These are phyloP conservation scores for Melieria omissa DNA, from an alignment of 2,888 invertebrate genomes.

Conservation along the genomic window DNA sequence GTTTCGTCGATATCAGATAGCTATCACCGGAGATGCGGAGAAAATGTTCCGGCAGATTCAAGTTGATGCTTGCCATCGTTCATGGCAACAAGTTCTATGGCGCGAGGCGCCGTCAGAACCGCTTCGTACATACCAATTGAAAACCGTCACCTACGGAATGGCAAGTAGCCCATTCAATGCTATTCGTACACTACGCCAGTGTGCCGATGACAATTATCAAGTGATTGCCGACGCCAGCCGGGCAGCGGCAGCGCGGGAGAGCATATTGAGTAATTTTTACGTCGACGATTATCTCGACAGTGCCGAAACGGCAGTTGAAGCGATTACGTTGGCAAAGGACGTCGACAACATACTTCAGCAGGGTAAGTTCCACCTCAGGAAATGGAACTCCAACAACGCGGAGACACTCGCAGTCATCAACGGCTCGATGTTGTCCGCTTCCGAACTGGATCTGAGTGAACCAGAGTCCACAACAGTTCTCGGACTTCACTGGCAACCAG, in stretches of 20 bases:
- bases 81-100: conserved; percentile 24
- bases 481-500: too few relatives aligned
- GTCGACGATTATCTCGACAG: conserved; percentile 21
- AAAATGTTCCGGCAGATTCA: conserved; percentile 18
- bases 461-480: too few relatives aligned
- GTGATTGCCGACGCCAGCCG: conserved; percentile 3
- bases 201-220: conserved; percentile 20
- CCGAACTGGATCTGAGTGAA: too few relatives aligned
- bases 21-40: conserved; percentile 30
- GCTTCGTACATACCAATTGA: conserved; percentile 13
- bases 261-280: conserved; percentile 17
- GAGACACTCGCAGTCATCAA: too few relatives aligned
- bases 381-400: too few relatives aligned
- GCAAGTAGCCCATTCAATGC: conserved; percentile 35
- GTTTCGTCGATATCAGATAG: conserved; percentile 26
- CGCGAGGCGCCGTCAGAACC: conserved; percentile 17
- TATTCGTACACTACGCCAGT: conserved; percentile 24
- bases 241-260: not conserved
- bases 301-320: not conserved
- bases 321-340: too few relatives aligned
- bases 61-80: not conserved
- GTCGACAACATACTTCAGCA: too few relatives aligned
- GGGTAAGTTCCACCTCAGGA: too few relatives aligned
- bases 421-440: too few relatives aligned
- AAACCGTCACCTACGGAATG: conserved; percentile 33